Percentiles rank a stretch among this genome's conserved stretches.
phyloP scores from a whole-genome alignment of 1,140 invertebrate genomes.

The Platorchestia sp. region DNA sequence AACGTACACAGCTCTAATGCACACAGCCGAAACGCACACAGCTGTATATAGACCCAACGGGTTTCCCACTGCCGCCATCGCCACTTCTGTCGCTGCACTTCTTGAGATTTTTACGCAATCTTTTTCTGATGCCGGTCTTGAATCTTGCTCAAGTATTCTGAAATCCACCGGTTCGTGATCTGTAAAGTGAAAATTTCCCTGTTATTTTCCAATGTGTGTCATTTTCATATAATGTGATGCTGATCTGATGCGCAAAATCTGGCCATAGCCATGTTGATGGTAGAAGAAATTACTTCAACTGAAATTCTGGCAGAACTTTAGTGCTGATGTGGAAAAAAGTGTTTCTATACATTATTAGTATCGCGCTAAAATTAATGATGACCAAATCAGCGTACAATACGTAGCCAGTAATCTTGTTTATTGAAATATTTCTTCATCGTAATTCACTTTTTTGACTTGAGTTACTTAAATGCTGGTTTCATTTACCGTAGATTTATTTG shows the following conservation, averaged over 20 bases:
- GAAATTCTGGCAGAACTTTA: neutral
- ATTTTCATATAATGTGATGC: too few relatives aligned
- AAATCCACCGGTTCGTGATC: neutral
- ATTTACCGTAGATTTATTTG: neutral
- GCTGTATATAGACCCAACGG: neutral
- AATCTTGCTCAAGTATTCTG: neutral
- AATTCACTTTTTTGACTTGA: neutral
- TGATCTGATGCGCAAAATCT: neutral
- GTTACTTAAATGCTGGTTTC: neutral
- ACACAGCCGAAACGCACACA: neutral
- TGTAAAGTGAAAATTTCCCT: too few relatives aligned
- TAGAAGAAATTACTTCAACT: neutral
- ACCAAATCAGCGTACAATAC: too few relatives aligned
- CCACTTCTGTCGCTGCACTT: neutral
- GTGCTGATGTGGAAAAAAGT: too few relatives aligned
- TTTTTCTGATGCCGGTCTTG: neutral
- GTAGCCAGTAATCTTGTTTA: too few relatives aligned
- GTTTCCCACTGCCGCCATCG: neutral
- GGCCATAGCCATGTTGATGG: too few relatives aligned
- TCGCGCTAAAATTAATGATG: too few relatives aligned
- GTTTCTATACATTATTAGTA: too few relatives aligned
- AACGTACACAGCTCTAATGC: neutral
- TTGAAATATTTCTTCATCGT: too few relatives aligned
- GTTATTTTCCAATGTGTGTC: neutral
- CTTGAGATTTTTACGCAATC: neutral